Conservation (phyloP, 1,140 invertebrate genomes). For the Papilio xuthus region DNA sequence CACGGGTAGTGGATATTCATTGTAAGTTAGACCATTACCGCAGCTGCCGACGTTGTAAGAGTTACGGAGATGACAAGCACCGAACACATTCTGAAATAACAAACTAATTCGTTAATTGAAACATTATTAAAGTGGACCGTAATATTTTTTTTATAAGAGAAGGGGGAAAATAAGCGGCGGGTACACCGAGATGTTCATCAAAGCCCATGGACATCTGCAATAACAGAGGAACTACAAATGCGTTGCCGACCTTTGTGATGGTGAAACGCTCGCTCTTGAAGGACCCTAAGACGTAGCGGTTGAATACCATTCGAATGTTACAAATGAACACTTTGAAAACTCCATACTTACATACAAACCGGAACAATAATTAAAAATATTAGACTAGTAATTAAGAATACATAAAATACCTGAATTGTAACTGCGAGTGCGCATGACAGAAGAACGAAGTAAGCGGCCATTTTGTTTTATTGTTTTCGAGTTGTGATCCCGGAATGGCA, state of each 20-base stretch:
- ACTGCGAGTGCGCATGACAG: not conserved
- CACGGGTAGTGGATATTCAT: conserved; percentile 13
- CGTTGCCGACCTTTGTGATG: too few relatives aligned
- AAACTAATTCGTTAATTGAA: not conserved
- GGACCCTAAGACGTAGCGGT: too few relatives aligned
- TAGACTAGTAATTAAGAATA: not conserved
- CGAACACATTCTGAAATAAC: not conserved
- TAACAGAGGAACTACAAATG: too few relatives aligned
- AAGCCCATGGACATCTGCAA: too few relatives aligned
- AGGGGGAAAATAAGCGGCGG: too few relatives aligned
- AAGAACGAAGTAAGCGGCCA: conserved; percentile 4
- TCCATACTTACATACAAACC: too few relatives aligned
- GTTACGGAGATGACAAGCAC: conserved; percentile 1
- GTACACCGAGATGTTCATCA: too few relatives aligned
- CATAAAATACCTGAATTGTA: not conserved
- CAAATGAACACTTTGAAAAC: not conserved
- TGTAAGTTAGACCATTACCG: not conserved
- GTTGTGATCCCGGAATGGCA: not conserved
- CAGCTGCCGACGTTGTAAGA: conserved; percentile 3
- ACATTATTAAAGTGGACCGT: too few relatives aligned
- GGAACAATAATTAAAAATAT: too few relatives aligned
- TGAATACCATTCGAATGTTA: too few relatives aligned
- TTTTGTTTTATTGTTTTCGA: not conserved
- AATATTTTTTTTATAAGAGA: too few relatives aligned
- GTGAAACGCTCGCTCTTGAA: too few relatives aligned